These are phyloP conservation scores for Balaeniceps rex DNA, from an alignment of 2,113 vertebrate genomes.

Conservation along the genomic window DNA sequence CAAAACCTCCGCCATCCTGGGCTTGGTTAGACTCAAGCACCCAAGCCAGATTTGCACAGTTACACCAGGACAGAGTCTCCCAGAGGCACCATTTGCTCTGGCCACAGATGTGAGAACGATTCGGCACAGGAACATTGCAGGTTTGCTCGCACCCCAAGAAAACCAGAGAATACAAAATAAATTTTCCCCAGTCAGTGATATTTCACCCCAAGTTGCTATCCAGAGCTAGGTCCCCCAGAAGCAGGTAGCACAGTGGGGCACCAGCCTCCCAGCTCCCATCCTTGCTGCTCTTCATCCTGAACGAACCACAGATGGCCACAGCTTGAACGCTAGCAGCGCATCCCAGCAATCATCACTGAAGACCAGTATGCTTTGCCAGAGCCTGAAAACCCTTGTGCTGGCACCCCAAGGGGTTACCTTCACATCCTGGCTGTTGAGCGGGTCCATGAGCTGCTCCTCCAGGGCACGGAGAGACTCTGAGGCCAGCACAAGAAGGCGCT, in stretches of 20 bases:
- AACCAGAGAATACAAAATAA: neutral
- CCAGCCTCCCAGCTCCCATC: neutral
- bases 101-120: accelerated
- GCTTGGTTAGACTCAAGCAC: neutral
- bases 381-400: neutral
- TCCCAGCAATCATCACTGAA: neutral
- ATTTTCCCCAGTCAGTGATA: neutral
- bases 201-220: neutral
- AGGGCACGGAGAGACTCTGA: slow-evolving; percentile 81
- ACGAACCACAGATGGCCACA: neutral
- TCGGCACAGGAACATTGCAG: accelerated
- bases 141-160: neutral
- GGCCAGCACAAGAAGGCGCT: slow-evolving; percentile 82
- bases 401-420: slow-evolving; percentile 67
- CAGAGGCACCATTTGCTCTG: neutral
- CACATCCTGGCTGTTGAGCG: slow-evolving; percentile 76
- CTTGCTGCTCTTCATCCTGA: neutral
- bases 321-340: neutral
- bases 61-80: neutral
- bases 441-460: slow-evolving; percentile 85
- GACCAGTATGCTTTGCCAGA: neutral
- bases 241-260: neutral
- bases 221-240: neutral
- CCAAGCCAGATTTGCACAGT: neutral
- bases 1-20: neutral